Evolutionary conservation across 1,140 invertebrate species (phyloP), one percentile per base, ranked within the genome.

Genomic region (Microvelia longipes): DNA sequence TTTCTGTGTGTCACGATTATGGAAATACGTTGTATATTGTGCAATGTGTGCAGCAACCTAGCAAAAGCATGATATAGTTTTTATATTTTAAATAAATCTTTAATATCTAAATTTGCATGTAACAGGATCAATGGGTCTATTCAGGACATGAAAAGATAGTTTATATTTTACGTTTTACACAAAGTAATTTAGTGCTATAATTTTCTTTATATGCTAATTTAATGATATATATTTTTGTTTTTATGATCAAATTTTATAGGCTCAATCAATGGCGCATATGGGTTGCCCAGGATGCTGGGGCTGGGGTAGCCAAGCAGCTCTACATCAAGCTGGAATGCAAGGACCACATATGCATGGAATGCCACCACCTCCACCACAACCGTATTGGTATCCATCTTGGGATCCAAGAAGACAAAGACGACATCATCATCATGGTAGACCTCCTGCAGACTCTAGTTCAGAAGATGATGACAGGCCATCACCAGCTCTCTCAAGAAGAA

Each of bases 211-310:
- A n/a, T n/a, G n/a, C n/a, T n/a, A n/a, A n/a, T n/a, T n/a, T 50
- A 50, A 11, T 50, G 19, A 11, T 50, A 50, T 19, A 50, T 50
- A 50, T 50, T 50, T 11, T 50, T 50, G 19, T 50, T 50, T 50
- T 5, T 11, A 11, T 50, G 35, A 50, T 50, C 35, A 50, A 11
- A 19, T 11, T 50, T 77, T 77, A 11, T 75, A 89, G 87, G 85
- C 87, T 0, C 87, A 89, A 74, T 89, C 87, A 0, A 84, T 89
- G 82, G 87, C 87, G 0, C 87, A 88, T 27, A 75, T 88, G 1
- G 84, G 84, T 73, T 86, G 82, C 76, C 81, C 80, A 72, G 82
- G 78, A 77, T 85, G 85, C 50, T 81, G 81, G 29, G 81, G 81
- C 67, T 77, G 69, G 71, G 13, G 63, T 30, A 62, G 71, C 30